Percentiles rank a stretch among this genome's conserved stretches.
Conservation (phyloP, 2,888 invertebrate species). For the Nebria salina region DNA sequence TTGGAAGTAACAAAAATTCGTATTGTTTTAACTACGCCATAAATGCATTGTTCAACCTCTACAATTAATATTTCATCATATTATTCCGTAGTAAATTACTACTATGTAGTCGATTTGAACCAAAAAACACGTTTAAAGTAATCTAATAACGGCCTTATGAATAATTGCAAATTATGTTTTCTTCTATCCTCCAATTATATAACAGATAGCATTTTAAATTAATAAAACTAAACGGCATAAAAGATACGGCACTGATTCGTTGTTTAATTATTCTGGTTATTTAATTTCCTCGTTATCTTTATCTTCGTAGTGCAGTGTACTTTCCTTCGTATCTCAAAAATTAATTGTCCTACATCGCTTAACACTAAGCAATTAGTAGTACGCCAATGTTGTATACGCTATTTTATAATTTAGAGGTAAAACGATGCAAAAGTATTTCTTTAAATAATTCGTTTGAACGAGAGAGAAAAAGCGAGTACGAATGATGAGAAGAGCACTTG, state of each 20-base stretch:
- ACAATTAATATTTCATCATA: neutral
- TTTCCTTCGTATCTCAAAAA: constrained; percentile 3
- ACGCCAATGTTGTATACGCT: neutral
- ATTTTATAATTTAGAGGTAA: constrained; percentile 19
- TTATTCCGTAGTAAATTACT: neutral
- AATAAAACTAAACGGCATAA: neutral
- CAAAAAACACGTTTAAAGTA: no score
- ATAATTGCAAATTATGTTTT: no score
- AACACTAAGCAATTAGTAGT: constrained; percentile 15
- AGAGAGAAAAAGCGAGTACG: neutral
- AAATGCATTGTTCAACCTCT: neutral
- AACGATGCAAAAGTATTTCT: constrained; percentile 3
- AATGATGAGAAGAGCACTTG: neutral
- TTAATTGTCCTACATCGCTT: constrained; percentile 10
- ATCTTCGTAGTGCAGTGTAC: neutral
- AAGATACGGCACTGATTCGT: neutral
- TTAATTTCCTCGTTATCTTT: constrained; percentile 20
- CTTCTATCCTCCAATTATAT: neutral
- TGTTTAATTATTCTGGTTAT: constrained; percentile 16
- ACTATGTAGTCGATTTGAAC: neutral
- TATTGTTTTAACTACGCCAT: neutral
- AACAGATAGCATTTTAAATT: neutral
- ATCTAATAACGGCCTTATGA: no score
- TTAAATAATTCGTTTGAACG: constrained; percentile 13
- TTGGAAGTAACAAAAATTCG: neutral